Base-by-base conservation (phyloP, 2,113 vertebrate genomes). In the Aptenodytes patagonicus region DNA sequence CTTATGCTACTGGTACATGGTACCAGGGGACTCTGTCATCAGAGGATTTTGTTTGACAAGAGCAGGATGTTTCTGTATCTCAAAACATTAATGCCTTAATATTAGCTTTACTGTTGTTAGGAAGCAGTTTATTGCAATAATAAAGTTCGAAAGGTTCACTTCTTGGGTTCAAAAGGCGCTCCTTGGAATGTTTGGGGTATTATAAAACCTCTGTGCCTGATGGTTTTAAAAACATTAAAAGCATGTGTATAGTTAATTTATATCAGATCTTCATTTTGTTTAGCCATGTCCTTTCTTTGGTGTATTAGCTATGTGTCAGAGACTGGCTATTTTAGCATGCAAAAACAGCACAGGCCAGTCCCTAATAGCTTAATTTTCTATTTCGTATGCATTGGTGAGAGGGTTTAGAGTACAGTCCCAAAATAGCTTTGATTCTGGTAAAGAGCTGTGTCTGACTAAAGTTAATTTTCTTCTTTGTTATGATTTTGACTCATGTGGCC, bases 401-500 rank as follows among this genome's bases (percentile, higher is more conserved):
- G 44, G 40, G 16, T 86, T 71, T 62, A 76, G 75, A 80, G 20
- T 40, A n/a, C 28, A 84, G 25, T 71, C 47, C 34, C 36, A n/a
- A 96, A 88, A 90, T 75, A 88, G 42, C 81, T 95, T 96, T 93
- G 76, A 61, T 89, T 95, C 60, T 13, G 13, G 36, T 69, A 34
- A 55, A 90, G 66, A 85, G 49, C 86, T 72, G 8, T 44, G 58
- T 85, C 71, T 76, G 64, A 34, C 42, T 72, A 38, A 66, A 93
- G 95, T 95, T 97, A 91, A 94, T 97, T 98, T 97, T 94, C 84
- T 89, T 94, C 34, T 94, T 95, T 13, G 2, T 97, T 96, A 81
- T 89, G 93, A 51, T 93, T 94, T 96, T 85, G 92, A 90, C 87
- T 97, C 82, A 61, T 91, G 81, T 95, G 95, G 96, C 90, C 92